Evolutionary conservation across 2,797 vertebrate genomes (phyloP).

Genomic region (Mionectes olivaceus): DNA sequence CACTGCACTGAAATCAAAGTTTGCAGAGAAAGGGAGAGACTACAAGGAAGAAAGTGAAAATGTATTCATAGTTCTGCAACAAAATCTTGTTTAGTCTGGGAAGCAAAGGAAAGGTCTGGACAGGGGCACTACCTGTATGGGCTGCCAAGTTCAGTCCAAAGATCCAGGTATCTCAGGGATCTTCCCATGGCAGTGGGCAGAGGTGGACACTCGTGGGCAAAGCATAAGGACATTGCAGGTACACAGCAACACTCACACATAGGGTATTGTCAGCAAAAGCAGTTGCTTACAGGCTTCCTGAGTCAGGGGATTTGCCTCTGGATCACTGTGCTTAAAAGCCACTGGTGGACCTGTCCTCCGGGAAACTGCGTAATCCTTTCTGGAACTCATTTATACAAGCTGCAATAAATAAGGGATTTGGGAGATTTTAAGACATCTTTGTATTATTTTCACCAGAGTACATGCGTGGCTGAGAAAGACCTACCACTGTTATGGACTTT

Average conservation of each 20-base stretch:
- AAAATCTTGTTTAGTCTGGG: neutral
- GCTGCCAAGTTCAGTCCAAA: neutral
- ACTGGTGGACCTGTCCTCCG: neutral
- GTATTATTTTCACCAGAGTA: neutral
- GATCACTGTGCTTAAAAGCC: neutral
- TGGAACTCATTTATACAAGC: neutral
- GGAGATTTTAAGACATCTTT: neutral
- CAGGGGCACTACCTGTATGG: neutral
- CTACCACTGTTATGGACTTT: neutral
- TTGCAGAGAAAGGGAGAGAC: neutral
- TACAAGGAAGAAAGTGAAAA: neutral
- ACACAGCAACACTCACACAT: neutral
- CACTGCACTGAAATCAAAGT: neutral
- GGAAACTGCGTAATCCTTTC: neutral
- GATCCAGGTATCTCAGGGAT: neutral
- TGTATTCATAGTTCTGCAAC: neutral
- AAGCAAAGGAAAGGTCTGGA: neutral
- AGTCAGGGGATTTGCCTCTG: neutral
- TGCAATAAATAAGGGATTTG: slow-evolving; percentile 42
- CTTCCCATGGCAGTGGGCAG: neutral
- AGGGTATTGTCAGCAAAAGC: neutral
- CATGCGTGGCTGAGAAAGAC: neutral
- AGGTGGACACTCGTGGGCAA: neutral
- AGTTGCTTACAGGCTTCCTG: neutral
- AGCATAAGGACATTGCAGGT: accelerated